Percentiles rank a stretch among this genome's conserved stretches.
Conservation (phyloP, 2,113 vertebrate genomes). For the Enhydra lutris region DNA sequence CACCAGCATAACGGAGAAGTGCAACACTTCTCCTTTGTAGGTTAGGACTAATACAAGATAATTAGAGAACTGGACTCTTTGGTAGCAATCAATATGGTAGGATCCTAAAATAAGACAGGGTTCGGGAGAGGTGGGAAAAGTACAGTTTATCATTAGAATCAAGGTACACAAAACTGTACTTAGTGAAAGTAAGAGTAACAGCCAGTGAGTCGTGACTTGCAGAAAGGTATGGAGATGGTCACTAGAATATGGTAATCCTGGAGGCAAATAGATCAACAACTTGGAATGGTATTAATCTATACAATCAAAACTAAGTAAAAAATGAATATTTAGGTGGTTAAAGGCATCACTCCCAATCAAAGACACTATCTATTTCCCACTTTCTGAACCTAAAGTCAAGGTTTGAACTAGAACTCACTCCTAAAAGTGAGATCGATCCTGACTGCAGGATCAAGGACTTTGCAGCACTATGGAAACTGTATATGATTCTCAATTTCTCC, state of each 20-base stretch:
- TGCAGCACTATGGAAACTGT: not conserved
- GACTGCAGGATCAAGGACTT: not conserved
- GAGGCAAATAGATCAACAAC: not conserved
- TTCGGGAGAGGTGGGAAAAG: no score
- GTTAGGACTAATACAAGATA: not conserved
- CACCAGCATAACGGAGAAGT: not conserved
- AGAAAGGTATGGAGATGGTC: not conserved
- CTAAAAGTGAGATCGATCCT: not conserved
- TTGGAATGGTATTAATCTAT: not conserved
- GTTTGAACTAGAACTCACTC: not conserved
- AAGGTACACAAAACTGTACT: not conserved
- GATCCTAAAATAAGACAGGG: not conserved
- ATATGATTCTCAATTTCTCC: not conserved
- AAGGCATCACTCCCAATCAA: not conserved
- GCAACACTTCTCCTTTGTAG: not conserved
- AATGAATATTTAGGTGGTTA: not conserved
- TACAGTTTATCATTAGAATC: not conserved
- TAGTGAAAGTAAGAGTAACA: not conserved
- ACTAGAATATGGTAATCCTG: not conserved
- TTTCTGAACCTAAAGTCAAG: not conserved
- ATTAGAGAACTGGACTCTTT: not conserved
- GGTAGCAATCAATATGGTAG: not conserved
- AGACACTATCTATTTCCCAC: not conserved
- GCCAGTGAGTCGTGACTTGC: not conserved
- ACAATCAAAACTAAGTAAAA: not conserved